Conservation (phyloP, 2,888 invertebrate genomes). For the Cybosia mesomella region DNA sequence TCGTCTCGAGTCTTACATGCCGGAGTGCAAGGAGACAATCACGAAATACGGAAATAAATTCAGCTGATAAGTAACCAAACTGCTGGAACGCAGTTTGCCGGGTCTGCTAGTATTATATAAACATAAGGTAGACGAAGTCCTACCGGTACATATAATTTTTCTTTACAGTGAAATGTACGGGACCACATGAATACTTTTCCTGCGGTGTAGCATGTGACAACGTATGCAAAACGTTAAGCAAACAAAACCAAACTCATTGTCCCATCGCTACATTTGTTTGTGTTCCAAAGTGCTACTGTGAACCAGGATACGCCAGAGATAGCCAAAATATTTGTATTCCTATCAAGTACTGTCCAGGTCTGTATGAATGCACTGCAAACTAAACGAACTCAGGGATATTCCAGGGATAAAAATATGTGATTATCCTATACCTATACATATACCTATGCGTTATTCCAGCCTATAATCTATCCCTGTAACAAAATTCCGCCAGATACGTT, state of each 20-base stretch:
- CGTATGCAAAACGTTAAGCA: constrained; percentile 50
- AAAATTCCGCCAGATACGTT: no score
- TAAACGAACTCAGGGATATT: no score
- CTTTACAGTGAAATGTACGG: constrained; percentile 29
- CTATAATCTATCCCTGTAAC: no score
- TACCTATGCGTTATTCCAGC: no score
- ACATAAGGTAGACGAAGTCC: not conserved
- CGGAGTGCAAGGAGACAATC: no score
- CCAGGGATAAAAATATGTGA: no score
- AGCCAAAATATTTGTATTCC: constrained; percentile 54
- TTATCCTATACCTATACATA: no score
- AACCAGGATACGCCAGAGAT: constrained; percentile 58
- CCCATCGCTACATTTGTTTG: constrained; percentile 57
- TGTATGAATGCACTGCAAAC: not conserved
- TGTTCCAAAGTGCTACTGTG: constrained; percentile 61
- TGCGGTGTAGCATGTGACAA: constrained; percentile 63
- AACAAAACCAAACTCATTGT: constrained; percentile 51
- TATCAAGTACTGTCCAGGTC: constrained; percentile 44
- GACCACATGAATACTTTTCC: constrained; percentile 49
- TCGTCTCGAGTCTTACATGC: no score
- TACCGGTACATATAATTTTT: not conserved
- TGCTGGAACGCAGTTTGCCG: no score
- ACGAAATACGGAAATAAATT: no score
- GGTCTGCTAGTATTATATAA: constrained; percentile 3
- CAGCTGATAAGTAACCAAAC: no score